phyloP scores from a whole-genome alignment of 2,113 vertebrate species.

The Amphiprion ocellaris region DNA sequence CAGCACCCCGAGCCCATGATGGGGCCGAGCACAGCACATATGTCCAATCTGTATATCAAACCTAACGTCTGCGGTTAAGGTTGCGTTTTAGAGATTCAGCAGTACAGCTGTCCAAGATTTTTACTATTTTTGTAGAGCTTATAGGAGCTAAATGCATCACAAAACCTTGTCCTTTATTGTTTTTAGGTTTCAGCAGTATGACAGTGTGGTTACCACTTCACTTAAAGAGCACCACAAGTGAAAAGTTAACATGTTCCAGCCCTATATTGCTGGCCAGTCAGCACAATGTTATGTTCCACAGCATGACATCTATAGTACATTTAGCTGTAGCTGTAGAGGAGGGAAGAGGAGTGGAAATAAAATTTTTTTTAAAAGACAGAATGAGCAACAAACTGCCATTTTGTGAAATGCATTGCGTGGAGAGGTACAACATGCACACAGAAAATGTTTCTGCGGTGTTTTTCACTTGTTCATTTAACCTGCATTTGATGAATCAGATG shows the following conservation, averaged over 20 bases:
- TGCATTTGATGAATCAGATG: too few species aligned
- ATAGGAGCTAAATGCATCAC: conserved; percentile 20
- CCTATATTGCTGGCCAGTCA: not conserved
- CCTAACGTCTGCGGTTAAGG: conserved; percentile 32
- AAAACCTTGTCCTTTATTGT: conserved; percentile 2
- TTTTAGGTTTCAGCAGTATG: not conserved
- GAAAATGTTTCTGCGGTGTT: too few species aligned
- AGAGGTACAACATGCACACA: too few species aligned
- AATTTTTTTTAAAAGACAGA: too few species aligned
- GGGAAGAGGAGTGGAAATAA: not conserved
- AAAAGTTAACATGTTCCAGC: not conserved
- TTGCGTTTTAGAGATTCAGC: conserved; percentile 34
- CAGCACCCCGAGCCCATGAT: not conserved
- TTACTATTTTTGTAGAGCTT: conserved; percentile 12
- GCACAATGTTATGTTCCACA: not conserved
- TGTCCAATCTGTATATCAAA: conserved; percentile 20
- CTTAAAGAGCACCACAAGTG: not conserved
- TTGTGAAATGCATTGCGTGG: not conserved
- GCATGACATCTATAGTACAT: not conserved
- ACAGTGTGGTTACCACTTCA: conserved; percentile 7
- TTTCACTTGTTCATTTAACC: too few species aligned
- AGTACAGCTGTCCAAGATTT: conserved; percentile 14
- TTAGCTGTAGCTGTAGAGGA: not conserved
- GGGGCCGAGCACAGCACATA: not conserved
- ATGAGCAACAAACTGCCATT: not conserved